Evolutionary conservation across 2,797 vertebrate genomes (phyloP), one percentile per base, ranked within the genome.

Genomic region (Nannoperca australis): DNA sequence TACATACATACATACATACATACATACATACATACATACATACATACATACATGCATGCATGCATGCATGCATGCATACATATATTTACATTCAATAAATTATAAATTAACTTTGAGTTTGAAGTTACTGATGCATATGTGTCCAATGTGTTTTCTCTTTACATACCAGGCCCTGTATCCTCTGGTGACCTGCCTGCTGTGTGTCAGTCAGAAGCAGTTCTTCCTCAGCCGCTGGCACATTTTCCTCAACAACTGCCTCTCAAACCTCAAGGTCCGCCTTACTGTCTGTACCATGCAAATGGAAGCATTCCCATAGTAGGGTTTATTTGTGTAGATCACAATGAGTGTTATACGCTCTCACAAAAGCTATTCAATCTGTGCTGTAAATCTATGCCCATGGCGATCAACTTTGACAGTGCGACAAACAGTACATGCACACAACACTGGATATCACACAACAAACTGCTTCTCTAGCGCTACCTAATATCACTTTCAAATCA

Each of bases 211-310:
- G 95, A 99, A 99, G 92, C 97, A 97, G 85, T 96, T 99, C 87
- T 99, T 99, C 86, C 95, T 99, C 84, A 97, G 96, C 93, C 96
- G 97, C 90, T 99, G 98, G 98, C 97, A 99, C 90, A 83, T 99
- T 92, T 99, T 99, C 93, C 97, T 99, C 92, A 99, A 97, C 96
- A 99, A 99, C 95, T 99, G 98, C 89, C 95, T 99, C 64, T 99
- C 98, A 83, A 99, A 99, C 94, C 98, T 99, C 73, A 99, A 99
- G 96, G 98, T 99, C 81, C 82, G 89, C 38, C n/a, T 70, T 56
- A 42, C 64, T 44, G 2, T 75, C 44, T 27, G 2, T 5, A 20
- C 4, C n/a, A 30, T 82, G 9, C 20, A 75, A 59, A 74, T 66
- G 12, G 12, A 54, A 38, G 20, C 66, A 40, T 24, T 5, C 38